Percentiles rank a stretch among this genome's conserved stretches.
Evolutionary conservation across 35 echinoderm and acorn worm species (phyloP).

Genomic region (Ptychodera flava): DNA sequence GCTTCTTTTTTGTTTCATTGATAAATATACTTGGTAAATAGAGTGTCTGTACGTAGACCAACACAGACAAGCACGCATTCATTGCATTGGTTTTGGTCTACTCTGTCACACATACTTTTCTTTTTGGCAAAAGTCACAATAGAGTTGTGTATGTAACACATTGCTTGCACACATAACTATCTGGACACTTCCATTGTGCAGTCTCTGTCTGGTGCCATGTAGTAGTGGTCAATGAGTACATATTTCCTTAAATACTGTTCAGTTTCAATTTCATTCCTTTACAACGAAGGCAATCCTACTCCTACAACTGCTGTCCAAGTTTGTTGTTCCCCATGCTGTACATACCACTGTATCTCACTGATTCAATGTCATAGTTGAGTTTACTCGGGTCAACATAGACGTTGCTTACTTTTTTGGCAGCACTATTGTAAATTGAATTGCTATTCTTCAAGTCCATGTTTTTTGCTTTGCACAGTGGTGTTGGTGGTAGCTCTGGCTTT

Average conservation of each 20-base stretch:
- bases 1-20: no score
- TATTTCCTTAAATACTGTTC: no score
- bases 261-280: no score
- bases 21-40: no score
- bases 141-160: no score
- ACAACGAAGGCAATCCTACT: background rate
- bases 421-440: background rate
- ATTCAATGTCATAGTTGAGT: background rate
- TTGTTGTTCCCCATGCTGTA: background rate
- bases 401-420: background rate
- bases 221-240: no score
- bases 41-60: no score
- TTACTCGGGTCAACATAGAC: background rate
- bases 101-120: background rate
- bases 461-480: background rate
- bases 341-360: background rate
- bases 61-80: background rate
- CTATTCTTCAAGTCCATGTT: background rate
- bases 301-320: background rate
- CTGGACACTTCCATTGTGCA: background rate
- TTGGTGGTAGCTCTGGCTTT: background rate
- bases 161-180: no score
- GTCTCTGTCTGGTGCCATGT: background rate
- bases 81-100: conserved; percentile 1
- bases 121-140: no score